These are phyloP conservation scores for Helicoverpa armigera DNA, from an alignment of 1,140 invertebrate genomes.

Conservation along the genomic window DNA sequence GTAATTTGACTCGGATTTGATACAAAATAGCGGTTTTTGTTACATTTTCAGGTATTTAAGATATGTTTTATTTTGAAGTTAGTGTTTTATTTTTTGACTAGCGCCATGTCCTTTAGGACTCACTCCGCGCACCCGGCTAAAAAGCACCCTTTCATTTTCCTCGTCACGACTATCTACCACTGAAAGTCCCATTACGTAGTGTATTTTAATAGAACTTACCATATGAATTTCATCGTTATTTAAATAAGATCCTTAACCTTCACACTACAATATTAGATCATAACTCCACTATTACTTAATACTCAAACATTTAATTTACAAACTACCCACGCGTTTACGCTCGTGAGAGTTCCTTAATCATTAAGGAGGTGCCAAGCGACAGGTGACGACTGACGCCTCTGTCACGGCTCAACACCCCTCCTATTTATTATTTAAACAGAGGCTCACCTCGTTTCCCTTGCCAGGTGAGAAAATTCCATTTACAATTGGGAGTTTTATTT, in stretches of 20 bases:
- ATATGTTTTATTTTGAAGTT: background rate
- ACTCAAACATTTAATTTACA: too few species aligned
- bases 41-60: background rate
- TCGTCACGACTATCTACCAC: background rate
- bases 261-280: background rate
- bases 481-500: slow-evolving; percentile 18
- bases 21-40: slow-evolving; percentile 28
- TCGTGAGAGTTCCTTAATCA: background rate
- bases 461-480: slow-evolving; percentile 23
- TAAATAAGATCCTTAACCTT: background rate
- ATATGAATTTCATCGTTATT: background rate
- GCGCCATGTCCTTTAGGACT: too few species aligned
- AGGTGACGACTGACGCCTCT: slow-evolving; percentile 4
- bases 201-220: too few species aligned
- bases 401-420: slow-evolving; percentile 1
- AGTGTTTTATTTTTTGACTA: background rate
- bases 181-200: too few species aligned
- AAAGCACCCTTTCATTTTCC: background rate
- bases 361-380: background rate
- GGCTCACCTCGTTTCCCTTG: slow-evolving; percentile 22
- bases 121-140: too few species aligned
- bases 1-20: slow-evolving; percentile 37
- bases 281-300: too few species aligned
- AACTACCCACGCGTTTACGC: background rate
- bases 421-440: slow-evolving; percentile 32